Conservation (phyloP, 2,113 vertebrate genomes). For the Pterocles burchelli region DNA sequence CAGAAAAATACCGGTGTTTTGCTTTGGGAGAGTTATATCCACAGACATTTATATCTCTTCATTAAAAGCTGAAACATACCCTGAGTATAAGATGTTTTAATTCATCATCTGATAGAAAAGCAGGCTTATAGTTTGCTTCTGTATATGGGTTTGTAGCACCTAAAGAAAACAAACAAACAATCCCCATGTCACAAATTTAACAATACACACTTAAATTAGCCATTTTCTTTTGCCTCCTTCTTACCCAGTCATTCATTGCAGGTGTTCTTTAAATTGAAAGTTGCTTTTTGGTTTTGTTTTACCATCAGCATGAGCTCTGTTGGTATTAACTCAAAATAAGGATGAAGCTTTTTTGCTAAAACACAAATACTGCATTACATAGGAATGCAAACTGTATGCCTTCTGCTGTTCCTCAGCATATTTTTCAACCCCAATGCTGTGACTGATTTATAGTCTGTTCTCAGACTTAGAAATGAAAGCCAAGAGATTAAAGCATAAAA, state of each 20-base stretch:
- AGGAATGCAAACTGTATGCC: neutral
- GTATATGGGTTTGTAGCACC: slow-evolving; percentile 97
- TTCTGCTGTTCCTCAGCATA: neutral
- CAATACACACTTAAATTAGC: neutral
- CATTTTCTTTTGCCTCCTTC: neutral
- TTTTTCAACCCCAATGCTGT: neutral
- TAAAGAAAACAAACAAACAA: slow-evolving; percentile 57
- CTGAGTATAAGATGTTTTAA: slow-evolving; percentile 97
- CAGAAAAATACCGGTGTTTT: neutral
- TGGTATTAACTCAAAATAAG: neutral
- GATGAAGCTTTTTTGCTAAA: neutral
- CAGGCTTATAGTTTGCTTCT: slow-evolving; percentile 98
- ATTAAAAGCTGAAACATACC: slow-evolving; percentile 77
- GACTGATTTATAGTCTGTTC: neutral
- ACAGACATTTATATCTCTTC: neutral
- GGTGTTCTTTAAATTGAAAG: neutral
- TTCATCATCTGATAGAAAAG: slow-evolving; percentile 97
- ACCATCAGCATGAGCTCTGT: neutral
- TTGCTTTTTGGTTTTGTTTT: neutral
- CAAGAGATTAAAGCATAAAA: neutral
- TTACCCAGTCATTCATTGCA: neutral
- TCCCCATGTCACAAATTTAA: neutral
- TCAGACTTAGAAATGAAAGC: neutral
- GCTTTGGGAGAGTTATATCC: neutral
- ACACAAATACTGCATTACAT: neutral